Base-by-base conservation (phyloP, 1,140 invertebrate species). In the Ephestia elutella region DNA sequence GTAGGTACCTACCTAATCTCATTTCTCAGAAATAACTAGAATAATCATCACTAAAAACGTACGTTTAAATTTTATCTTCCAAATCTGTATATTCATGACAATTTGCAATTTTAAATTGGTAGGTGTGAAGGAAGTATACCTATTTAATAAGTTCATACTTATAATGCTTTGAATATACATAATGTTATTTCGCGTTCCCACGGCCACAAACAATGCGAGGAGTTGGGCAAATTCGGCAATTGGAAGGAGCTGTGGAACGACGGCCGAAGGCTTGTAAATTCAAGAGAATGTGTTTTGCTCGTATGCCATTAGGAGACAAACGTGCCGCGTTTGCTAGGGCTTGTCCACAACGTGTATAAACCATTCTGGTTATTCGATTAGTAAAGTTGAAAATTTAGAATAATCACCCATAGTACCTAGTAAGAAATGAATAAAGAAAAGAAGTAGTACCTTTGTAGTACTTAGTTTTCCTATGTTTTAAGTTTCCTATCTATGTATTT, bases 31-130 rank as follows among this genome's bases (percentile, higher is more conserved):
- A n/a, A n/a, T n/a, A n/a, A n/a, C n/a, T n/a, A n/a, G n/a, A n/a
- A n/a, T n/a, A n/a, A n/a, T n/a, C n/a, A n/a, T n/a, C n/a, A n/a
- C n/a, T n/a, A n/a, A n/a, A n/a, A 7, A 9, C 5, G 8, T 38
- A 11, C 32, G 11, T 38, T 2, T 9, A 9, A n/a, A n/a, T n/a
- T 38, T 5, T 44, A 44, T 44, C 38, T 44, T 15, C n/a, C n/a
- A 44, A 15, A 44, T 44, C 32, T 8, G 32, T n/a, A 15, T 44
- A 44, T 32, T 8, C 9, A 44, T 44, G n/a, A n/a, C 38, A 15
- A 44, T 44, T 44, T 44, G 38, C 38, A 44, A 44, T 44, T 44
- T 44, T n/a, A 44, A 44, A 2, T 44, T 15, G 38, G 38, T n/a
- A 44, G 38, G 38, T 44, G n/a, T 44, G 38, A 44, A 44, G 1